Base-by-base conservation (phyloP, 2,888 invertebrate genomes). In the Leptinotarsa haldemani region DNA sequence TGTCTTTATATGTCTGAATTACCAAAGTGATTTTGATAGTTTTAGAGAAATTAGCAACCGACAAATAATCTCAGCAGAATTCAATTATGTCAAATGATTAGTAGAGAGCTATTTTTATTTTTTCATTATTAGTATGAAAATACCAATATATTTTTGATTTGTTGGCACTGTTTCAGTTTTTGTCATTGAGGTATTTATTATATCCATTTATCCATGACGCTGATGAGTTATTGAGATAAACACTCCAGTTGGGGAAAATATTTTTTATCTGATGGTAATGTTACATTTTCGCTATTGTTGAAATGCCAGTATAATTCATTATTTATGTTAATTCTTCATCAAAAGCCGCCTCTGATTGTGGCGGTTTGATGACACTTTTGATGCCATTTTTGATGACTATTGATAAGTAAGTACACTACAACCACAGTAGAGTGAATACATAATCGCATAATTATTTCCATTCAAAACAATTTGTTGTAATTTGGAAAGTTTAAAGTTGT, bases 211-310 rank as follows among this genome's bases (percentile, higher is more conserved):
- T 20, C 56, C 56, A 56, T 56, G 56, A 20, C 56, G 56, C 56
- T 20, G 56, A 3, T 56, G 56, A 56, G 22, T 56, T 12, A 56
- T 56, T 18, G 16, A 30, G 61, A n/a, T 61, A 61, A 61, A 61
- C 30, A 61, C 25, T 30, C n/a, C 61, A 61, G 16, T 25, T 61
- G 61, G 25, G 30, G 30, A 61, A 61, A 61, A 30, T n/a, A 61
- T 30, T 61, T 58, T 61, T 61, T 61, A 61, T 61, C 61, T 30
- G 30, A 61, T 30, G 30, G 16, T n/a, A 61, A 25, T 61, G 30
- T 61, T 61, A 61, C 61, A 30, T 30, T 61, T 18, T 18, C 16
- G 4, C 7, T 61, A 61, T 61, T 25, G 61, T 25, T 30, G 7
- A 30, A 5, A 13, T 30, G 30, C 30, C 61, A 30, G 15, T 61